Evolutionary conservation across 35 echinoderm and acorn worm genomes (phyloP).

Genomic region (Stichopus chloronotus): DNA sequence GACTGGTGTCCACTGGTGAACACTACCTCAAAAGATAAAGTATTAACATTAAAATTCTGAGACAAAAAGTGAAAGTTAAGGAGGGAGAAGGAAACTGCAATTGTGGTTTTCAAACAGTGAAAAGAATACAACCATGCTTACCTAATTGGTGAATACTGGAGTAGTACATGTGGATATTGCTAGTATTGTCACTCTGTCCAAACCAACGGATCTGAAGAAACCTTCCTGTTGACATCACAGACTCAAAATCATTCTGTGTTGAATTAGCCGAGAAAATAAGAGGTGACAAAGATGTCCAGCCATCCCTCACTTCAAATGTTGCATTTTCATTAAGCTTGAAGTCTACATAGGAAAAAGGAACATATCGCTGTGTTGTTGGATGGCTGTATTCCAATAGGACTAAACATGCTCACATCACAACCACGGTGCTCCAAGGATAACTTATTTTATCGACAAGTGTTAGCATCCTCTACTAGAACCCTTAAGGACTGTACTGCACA

Average conservation of each 20-base stretch:
- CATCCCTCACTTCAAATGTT: slow-evolving; percentile 40
- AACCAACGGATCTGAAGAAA: slow-evolving; percentile 31
- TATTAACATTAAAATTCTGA: too few species aligned
- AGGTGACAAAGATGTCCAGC: slow-evolving; percentile 27
- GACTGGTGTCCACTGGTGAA: too few species aligned
- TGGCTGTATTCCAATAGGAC: neutral
- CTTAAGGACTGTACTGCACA: neutral
- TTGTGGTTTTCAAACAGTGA: neutral
- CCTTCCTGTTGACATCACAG: neutral
- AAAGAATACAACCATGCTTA: neutral
- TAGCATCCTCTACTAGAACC: slow-evolving; percentile 4
- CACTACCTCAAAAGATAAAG: too few species aligned
- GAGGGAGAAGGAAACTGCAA: too few species aligned
- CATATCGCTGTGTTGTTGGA: neutral
- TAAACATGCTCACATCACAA: neutral
- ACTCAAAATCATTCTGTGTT: neutral
- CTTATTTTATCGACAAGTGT: neutral
- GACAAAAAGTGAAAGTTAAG: too few species aligned
- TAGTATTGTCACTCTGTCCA: slow-evolving; percentile 13
- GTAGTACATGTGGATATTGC: slow-evolving; percentile 46
- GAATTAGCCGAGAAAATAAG: slow-evolving; percentile 6
- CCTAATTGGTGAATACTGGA: slow-evolving; percentile 41
- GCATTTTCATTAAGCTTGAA: neutral
- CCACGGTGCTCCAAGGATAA: neutral
- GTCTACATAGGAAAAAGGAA: slow-evolving; percentile 7